phyloP scores from a whole-genome alignment of 2,888 invertebrate genomes.

The Caradrina clavipalpis region DNA sequence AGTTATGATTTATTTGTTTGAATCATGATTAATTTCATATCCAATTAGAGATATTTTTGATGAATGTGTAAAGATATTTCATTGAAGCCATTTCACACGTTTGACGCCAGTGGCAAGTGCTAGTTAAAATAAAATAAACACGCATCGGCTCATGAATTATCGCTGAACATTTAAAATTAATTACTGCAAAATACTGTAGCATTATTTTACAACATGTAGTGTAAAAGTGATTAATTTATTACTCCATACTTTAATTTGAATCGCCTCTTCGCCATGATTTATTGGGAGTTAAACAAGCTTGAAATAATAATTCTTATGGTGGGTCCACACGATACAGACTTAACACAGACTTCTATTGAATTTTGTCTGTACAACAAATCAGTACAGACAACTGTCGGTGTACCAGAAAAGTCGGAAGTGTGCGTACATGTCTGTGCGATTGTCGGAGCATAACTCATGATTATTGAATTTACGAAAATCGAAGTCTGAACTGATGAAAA shows the following conservation, averaged over 20 bases:
- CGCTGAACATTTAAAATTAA: constrained; percentile 54
- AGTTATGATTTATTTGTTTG: too few relatives aligned
- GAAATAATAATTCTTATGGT: constrained; percentile 14
- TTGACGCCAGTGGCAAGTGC: background rate
- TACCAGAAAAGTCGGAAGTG: too few relatives aligned
- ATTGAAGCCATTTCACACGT: background rate
- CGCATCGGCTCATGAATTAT: constrained; percentile 51
- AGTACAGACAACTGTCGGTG: too few relatives aligned
- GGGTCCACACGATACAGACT: too few relatives aligned
- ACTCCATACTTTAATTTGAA: constrained; percentile 33
- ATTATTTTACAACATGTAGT: constrained; percentile 39
- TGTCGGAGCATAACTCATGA: too few relatives aligned
- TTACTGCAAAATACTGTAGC: constrained; percentile 49
- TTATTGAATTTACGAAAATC: too few relatives aligned
- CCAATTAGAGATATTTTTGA: constrained; percentile 3
- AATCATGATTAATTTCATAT: background rate
- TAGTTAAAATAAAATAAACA: constrained; percentile 53
- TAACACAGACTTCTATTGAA: too few relatives aligned
- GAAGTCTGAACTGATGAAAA: too few relatives aligned
- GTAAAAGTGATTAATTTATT: constrained; percentile 49
- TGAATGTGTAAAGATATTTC: background rate
- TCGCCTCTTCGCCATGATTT: constrained; percentile 30
- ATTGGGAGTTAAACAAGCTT: constrained; percentile 22
- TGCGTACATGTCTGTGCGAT: too few relatives aligned
- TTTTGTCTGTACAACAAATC: too few relatives aligned